Percentiles rank a stretch among this genome's conserved stretches.
Evolutionary conservation across 1,140 invertebrate genomes (phyloP).

Genomic region (Drosophila ambigua): DNA sequence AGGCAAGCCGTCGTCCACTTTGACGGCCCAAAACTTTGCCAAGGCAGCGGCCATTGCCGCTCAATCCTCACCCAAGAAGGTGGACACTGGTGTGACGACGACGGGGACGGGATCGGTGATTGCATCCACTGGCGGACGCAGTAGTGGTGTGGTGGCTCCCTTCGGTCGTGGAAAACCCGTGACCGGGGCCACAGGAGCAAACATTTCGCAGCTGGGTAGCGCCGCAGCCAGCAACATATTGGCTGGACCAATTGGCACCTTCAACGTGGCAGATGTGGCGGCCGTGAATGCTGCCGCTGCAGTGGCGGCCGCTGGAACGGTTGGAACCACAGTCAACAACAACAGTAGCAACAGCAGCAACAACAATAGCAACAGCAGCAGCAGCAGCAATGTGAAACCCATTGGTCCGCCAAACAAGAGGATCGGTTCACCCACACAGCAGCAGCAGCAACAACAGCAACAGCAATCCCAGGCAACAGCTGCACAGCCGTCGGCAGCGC

Average conservation of each 20-base stretch:
- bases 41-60: conserved; percentile 36
- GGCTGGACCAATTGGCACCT: conserved; percentile 81
- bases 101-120: conserved; percentile 3
- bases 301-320: conserved; percentile 40
- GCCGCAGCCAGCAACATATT: conserved; percentile 76
- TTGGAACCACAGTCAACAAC: conserved; percentile 21
- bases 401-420: conserved; percentile 74
- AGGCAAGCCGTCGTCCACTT: not conserved
- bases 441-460: conserved; percentile 20
- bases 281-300: conserved; percentile 74
- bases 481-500: conserved; percentile 7
- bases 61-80: conserved; percentile 67
- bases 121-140: conserved; percentile 43
- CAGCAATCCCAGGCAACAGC: conserved; percentile 13
- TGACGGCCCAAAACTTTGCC: conserved; percentile 48
- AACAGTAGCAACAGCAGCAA: not conserved
- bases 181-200: conserved; percentile 36
- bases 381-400: conserved; percentile 44
- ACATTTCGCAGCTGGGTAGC: conserved; percentile 84
- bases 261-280: conserved; percentile 81
- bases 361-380: conserved; percentile 10
- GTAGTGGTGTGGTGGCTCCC: conserved; percentile 80
- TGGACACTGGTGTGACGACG: conserved; percentile 30
- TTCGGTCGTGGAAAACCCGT: conserved; percentile 84
- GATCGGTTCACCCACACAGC: conserved; percentile 40